These are phyloP conservation scores for Pogona vitticeps DNA, from an alignment of 2,113 vertebrate species.

Conservation along the genomic window DNA sequence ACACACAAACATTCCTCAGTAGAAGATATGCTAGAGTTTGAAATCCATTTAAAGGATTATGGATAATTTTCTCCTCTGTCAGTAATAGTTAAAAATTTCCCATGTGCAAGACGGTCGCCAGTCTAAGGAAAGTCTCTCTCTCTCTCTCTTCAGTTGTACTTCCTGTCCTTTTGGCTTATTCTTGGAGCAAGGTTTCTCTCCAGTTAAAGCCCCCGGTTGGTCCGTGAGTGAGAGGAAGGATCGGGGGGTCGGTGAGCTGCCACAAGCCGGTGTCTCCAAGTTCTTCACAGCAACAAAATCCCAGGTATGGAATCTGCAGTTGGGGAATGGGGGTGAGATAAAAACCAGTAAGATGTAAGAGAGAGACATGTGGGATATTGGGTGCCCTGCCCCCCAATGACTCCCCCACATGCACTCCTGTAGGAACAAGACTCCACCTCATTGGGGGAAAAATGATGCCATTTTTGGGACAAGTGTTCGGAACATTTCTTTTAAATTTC, in stretches of 20 bases:
- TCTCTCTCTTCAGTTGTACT: slow-evolving; percentile 23
- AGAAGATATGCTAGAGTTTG: slow-evolving; percentile 59
- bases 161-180: slow-evolving; percentile 56
- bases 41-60: slow-evolving; percentile 34
- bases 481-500: too few relatives aligned
- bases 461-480: not conserved
- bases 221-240: slow-evolving; percentile 95
- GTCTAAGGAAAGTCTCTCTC: slow-evolving; percentile 37
- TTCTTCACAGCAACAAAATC: slow-evolving; percentile 96
- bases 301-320: slow-evolving; percentile 93
- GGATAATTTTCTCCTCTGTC: slow-evolving; percentile 43
- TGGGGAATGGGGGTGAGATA: slow-evolving; percentile 15
- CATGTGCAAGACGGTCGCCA: slow-evolving; percentile 25
- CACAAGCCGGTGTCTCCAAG: slow-evolving; percentile 93
- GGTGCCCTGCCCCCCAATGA: not conserved
- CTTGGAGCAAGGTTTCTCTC: slow-evolving; percentile 94
- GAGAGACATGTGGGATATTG: not conserved
- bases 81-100: slow-evolving; percentile 7
- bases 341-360: not conserved
- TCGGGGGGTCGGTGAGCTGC: slow-evolving; percentile 97
- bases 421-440: not conserved
- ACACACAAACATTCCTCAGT: slow-evolving; percentile 38
- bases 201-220: slow-evolving; percentile 98
- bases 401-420: not conserved
- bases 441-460: not conserved